A percentile compares a stretch with the other conserved stretches of the same genome.
These are phyloP conservation scores for Tenthredo distinguenda DNA, from an alignment of 2,888 invertebrate species.

Conservation along the genomic window DNA sequence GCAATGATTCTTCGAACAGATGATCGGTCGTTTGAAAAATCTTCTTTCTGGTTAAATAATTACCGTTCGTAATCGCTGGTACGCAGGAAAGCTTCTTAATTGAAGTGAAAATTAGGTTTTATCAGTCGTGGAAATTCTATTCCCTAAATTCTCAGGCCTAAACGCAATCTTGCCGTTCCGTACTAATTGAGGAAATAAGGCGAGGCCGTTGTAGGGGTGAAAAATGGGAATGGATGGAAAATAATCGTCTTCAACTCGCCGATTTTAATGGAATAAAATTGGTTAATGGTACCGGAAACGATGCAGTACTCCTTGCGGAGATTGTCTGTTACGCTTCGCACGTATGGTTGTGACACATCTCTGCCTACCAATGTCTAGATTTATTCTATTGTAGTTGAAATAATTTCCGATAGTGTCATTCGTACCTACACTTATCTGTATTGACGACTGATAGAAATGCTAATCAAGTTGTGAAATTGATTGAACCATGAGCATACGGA, in stretches of 20 bases:
- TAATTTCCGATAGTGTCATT: not conserved
- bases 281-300: constrained; percentile 32
- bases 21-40: not conserved
- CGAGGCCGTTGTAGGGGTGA: not conserved
- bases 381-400: not conserved
- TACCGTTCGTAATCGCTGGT: not conserved
- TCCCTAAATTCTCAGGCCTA: not conserved
- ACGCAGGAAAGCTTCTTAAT: not conserved
- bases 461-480: not conserved
- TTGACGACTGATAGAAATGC: not conserved
- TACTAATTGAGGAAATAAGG: constrained; percentile 15
- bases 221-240: constrained; percentile 15
- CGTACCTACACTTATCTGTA: not conserved
- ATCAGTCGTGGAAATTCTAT: not conserved
- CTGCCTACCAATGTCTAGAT: not conserved
- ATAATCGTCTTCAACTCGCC: not conserved
- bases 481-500: not conserved
- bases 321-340: constrained; percentile 21
- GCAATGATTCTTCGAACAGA: not conserved
- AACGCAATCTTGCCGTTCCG: not conserved
- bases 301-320: constrained; percentile 10
- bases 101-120: not conserved
- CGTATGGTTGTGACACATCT: not conserved
- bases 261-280: constrained; percentile 29
- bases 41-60: not conserved